Evolutionary conservation across 2,113 vertebrate species (phyloP).

Genomic region (Odocoileus hemionus): DNA sequence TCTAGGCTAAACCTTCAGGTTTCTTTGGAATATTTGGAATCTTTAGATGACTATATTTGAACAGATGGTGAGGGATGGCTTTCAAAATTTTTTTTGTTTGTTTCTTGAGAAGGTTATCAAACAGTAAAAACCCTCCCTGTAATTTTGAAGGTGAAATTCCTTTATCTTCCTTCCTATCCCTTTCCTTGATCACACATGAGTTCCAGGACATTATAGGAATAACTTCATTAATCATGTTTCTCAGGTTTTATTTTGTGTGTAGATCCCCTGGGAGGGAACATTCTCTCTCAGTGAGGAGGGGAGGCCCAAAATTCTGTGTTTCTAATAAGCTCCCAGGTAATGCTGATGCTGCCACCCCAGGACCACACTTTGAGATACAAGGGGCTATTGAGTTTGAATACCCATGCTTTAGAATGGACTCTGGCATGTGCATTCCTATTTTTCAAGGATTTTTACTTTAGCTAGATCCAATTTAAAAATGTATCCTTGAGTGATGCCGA

Average conservation of each 20-base stretch:
- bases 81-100: background rate
- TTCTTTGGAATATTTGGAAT: background rate
- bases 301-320: background rate
- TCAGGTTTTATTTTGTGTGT: background rate
- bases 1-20: background rate
- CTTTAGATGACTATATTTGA: background rate
- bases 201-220: background rate
- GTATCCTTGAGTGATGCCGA: background rate
- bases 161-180: background rate
- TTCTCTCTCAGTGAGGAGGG: background rate
- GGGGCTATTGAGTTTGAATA: background rate
- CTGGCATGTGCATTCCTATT: background rate
- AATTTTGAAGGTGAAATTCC: background rate
- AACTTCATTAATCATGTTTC: background rate
- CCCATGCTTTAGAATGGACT: background rate
- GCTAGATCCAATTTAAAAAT: conserved; percentile 31
- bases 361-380: background rate
- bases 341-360: background rate
- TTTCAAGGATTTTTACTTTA: conserved; percentile 43
- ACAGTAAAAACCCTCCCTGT: background rate
- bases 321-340: background rate
- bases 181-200: background rate
- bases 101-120: background rate
- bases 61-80: background rate
- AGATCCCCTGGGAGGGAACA: background rate